phyloP scores from a whole-genome alignment of 2,113 vertebrate genomes.

The Budorcas taxicolor region DNA sequence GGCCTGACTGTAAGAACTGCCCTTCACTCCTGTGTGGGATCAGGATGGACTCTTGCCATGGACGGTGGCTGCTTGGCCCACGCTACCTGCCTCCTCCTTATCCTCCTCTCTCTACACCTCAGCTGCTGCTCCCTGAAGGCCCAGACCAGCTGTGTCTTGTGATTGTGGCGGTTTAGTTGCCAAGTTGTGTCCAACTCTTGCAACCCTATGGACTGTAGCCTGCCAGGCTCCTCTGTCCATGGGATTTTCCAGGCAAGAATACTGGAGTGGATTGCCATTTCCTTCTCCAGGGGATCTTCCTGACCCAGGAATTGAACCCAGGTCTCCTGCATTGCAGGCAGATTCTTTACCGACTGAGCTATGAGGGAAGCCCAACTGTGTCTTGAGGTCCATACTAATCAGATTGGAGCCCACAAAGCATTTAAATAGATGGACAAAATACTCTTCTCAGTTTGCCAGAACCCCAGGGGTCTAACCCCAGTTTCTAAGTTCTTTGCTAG shows the following conservation, averaged over 20 bases:
- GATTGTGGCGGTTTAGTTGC: no score
- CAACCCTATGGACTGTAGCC: no score
- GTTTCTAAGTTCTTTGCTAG: not conserved
- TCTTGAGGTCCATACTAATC: not conserved
- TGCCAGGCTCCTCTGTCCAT: not conserved
- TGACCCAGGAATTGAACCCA: not conserved
- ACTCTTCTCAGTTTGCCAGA: not conserved
- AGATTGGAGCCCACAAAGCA: not conserved
- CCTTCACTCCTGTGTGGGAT: not conserved
- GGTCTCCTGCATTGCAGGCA: not conserved
- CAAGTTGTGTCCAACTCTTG: no score
- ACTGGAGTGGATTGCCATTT: not conserved
- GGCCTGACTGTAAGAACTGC: not conserved
- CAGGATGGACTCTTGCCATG: not conserved
- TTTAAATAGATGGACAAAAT: not conserved
- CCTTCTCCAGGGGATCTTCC: not conserved
- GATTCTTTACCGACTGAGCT: not conserved
- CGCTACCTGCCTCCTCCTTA: not conserved
- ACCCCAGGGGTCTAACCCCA: not conserved
- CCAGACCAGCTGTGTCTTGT: no score
- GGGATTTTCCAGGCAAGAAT: not conserved
- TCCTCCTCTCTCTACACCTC: not conserved
- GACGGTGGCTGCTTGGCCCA: not conserved
- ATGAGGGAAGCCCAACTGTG: not conserved
- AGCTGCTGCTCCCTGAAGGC: not conserved